phyloP scores from a whole-genome alignment of 2,888 invertebrate species.

The Drosophila kambysellisi region DNA sequence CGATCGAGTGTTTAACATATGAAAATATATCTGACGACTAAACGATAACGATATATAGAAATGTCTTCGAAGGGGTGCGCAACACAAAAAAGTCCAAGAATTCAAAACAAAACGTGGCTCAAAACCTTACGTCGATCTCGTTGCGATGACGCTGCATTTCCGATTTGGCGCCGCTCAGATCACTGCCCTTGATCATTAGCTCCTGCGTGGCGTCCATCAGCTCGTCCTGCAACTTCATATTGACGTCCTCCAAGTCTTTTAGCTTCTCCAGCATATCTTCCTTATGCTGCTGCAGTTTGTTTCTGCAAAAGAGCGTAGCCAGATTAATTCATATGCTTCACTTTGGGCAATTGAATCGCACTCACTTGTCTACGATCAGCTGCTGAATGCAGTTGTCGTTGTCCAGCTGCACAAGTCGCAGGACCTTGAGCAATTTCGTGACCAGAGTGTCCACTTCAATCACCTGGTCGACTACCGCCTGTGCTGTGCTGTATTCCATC shows the following conservation, averaged over 20 bases:
- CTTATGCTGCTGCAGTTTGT: slow-evolving; percentile 85
- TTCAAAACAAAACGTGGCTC: slow-evolving; percentile 40
- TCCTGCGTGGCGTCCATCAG: slow-evolving; percentile 87
- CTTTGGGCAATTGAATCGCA: background rate
- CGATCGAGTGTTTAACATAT: slow-evolving; percentile 58
- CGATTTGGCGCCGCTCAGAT: slow-evolving; percentile 86
- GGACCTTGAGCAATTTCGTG: slow-evolving; percentile 90
- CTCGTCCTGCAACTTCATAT: slow-evolving; percentile 86
- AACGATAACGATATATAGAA: slow-evolving; percentile 72
- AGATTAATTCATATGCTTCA: background rate
- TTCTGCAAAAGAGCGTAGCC: slow-evolving; percentile 63
- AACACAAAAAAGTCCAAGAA: slow-evolving; percentile 49
- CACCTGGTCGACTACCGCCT: slow-evolving; percentile 89
- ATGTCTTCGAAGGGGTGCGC: slow-evolving; percentile 75
- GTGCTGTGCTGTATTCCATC: slow-evolving; percentile 87
- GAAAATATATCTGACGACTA: slow-evolving; percentile 66
- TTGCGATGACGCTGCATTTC: slow-evolving; percentile 87
- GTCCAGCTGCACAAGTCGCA: slow-evolving; percentile 90
- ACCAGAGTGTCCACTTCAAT: slow-evolving; percentile 91
- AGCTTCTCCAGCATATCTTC: slow-evolving; percentile 86
- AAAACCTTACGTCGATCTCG: slow-evolving; percentile 87
- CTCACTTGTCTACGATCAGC: slow-evolving; percentile 88
- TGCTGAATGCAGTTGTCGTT: slow-evolving; percentile 89
- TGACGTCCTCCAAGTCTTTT: slow-evolving; percentile 87
- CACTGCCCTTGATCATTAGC: slow-evolving; percentile 86